Conservation (phyloP, 2,888 invertebrate genomes). For the Standfussiana lucernea region DNA sequence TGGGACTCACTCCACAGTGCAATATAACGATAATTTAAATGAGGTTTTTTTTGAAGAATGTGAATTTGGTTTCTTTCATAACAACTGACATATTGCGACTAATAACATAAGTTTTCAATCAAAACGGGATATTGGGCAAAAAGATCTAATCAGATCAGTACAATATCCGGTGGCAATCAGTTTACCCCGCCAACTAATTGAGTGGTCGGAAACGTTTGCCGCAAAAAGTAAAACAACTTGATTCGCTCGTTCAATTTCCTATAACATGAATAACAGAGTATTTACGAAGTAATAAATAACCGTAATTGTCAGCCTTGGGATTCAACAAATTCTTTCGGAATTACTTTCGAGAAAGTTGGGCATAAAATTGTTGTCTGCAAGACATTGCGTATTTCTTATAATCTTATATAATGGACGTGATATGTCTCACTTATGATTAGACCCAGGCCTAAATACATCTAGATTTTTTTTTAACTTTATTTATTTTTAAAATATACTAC, state of each 20-base stretch:
- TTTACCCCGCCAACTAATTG: slow-evolving; percentile 5
- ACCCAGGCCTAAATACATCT: neutral
- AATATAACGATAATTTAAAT: neutral
- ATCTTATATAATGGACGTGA: neutral
- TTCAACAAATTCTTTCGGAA: slow-evolving; percentile 11
- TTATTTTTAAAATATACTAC: neutral
- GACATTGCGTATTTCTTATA: neutral
- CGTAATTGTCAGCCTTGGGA: slow-evolving; percentile 12
- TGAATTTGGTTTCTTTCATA: neutral
- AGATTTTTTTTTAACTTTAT: neutral
- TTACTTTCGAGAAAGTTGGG: slow-evolving; percentile 5
- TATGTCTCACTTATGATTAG: neutral
- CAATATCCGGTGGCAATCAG: slow-evolving; percentile 9
- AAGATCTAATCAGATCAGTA: slow-evolving; percentile 19
- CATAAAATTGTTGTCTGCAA: neutral
- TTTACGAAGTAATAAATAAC: slow-evolving; percentile 32
- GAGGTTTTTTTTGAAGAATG: neutral
- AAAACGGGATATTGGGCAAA: neutral
- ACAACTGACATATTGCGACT: neutral
- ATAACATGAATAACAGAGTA: slow-evolving; percentile 13
- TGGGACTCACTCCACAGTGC: neutral
- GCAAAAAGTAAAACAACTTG: slow-evolving; percentile 32
- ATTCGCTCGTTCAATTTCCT: slow-evolving; percentile 20
- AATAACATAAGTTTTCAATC: neutral
- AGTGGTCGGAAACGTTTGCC: slow-evolving; percentile 7